Evolutionary conservation across 2,888 invertebrate genomes (phyloP).

Genomic region (Opisthograptis luteolata): DNA sequence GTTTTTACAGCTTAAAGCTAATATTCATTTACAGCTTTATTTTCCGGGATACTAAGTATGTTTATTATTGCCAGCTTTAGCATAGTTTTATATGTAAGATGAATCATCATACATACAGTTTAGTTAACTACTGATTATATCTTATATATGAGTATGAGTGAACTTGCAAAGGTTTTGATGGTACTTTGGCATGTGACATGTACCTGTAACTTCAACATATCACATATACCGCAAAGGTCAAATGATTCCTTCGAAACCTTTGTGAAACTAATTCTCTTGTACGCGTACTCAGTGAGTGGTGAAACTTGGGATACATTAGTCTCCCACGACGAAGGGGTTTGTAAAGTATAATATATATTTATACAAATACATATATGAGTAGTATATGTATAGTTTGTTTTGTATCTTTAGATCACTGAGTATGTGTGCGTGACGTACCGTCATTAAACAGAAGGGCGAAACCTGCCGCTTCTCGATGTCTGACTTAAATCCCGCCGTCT

Average conservation of each 20-base stretch:
- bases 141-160: neutral
- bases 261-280: conserved; percentile 35
- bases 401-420: conserved; percentile 1
- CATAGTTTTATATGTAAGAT: neutral
- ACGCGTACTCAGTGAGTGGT: conserved; percentile 31
- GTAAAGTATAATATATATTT: conserved; percentile 6
- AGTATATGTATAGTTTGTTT: too few relatives aligned
- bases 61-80: conserved; percentile 4
- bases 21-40: conserved; percentile 4
- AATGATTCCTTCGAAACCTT: conserved; percentile 27
- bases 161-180: too few relatives aligned
- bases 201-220: too few relatives aligned
- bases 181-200: too few relatives aligned
- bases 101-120: neutral
- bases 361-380: too few relatives aligned
- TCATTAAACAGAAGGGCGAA: conserved; percentile 57
- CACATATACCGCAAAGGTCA: conserved; percentile 26
- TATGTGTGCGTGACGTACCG: conserved; percentile 50
- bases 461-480: conserved; percentile 41
- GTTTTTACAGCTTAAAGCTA: conserved; percentile 13
- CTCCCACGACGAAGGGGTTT: conserved; percentile 21
- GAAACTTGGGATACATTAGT: conserved; percentile 33
- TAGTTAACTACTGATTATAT: too few relatives aligned
- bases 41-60: conserved; percentile 30
- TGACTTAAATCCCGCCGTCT: conserved; percentile 54